phyloP scores from a whole-genome alignment of 2,888 invertebrate genomes.

The Chalcosyrphus nemorum region DNA sequence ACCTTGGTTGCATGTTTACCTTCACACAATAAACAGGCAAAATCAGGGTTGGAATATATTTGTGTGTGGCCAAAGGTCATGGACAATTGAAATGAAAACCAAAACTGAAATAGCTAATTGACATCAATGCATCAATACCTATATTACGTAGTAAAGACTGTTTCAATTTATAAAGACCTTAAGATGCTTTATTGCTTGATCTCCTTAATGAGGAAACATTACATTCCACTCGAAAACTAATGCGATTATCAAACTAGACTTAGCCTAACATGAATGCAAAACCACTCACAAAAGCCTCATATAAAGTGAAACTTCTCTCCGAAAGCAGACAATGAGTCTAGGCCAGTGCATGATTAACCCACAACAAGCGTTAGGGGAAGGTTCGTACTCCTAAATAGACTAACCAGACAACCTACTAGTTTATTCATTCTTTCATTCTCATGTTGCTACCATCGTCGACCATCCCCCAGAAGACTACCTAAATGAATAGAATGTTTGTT shows the following conservation, averaged over 20 bases:
- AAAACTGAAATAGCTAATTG: too few relatives aligned
- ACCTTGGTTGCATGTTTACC: too few relatives aligned
- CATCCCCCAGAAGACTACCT: conserved; percentile 14
- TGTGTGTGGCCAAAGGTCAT: too few relatives aligned
- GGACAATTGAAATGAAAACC: too few relatives aligned
- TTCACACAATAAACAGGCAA: too few relatives aligned
- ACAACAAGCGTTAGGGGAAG: neutral
- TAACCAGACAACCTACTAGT: neutral
- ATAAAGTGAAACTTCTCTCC: conserved; percentile 33
- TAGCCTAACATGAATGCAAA: neutral
- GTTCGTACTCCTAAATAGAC: neutral
- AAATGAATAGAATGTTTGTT: conserved; percentile 20
- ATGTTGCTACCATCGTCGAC: neutral
- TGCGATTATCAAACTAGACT: conserved; percentile 33
- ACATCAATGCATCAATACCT: too few relatives aligned
- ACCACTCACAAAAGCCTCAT: conserved; percentile 31
- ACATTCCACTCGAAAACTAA: neutral
- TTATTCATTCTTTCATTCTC: neutral
- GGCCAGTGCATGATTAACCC: conserved; percentile 38
- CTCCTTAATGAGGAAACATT: neutral
- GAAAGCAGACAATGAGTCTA: conserved; percentile 29
- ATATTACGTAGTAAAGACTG: too few relatives aligned
- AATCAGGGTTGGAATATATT: too few relatives aligned
- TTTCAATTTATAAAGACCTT: too few relatives aligned
- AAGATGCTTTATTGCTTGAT: too few relatives aligned